Evolutionary conservation across 1,140 invertebrate genomes (phyloP).

Genomic region (Drosophila sp.): DNA sequence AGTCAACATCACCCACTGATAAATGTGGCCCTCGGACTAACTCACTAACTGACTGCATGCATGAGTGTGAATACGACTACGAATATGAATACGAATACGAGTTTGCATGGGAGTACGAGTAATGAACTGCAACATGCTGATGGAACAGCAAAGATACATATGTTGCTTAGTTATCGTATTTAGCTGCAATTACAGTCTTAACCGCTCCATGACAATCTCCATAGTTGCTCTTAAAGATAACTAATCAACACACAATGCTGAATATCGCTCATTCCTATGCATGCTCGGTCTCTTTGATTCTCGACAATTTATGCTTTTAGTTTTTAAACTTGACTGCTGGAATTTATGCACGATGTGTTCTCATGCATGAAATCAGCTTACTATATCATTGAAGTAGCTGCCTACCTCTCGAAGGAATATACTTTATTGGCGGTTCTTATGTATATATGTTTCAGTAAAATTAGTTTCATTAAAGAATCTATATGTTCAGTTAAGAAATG

Average conservation of each 20-base stretch:
- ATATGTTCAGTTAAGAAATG: too few species aligned
- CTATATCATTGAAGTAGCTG: too few species aligned
- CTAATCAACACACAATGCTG: neutral
- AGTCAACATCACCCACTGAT: slow-evolving; percentile 46
- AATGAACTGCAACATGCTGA: slow-evolving; percentile 28
- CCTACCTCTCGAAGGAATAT: too few species aligned
- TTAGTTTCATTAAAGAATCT: too few species aligned
- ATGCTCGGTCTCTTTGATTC: too few species aligned
- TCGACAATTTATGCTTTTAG: too few species aligned
- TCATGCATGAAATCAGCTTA: too few species aligned
- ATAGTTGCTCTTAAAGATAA: neutral
- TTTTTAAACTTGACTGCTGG: too few species aligned
- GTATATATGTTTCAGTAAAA: too few species aligned
- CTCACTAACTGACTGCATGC: slow-evolving; percentile 1
- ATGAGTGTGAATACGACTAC: slow-evolving; percentile 1
- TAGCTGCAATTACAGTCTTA: slow-evolving; percentile 26
- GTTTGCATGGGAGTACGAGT: slow-evolving; percentile 6
- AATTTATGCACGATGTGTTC: too few species aligned
- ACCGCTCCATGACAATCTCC: neutral
- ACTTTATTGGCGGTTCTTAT: too few species aligned
- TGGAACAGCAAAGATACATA: slow-evolving; percentile 27
- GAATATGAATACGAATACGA: neutral
- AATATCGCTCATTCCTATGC: neutral
- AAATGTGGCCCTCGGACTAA: slow-evolving; percentile 26
- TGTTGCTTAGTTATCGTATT: slow-evolving; percentile 1